These are phyloP conservation scores for Drosophila limbata DNA, from an alignment of 2,888 invertebrate genomes.

Conservation along the genomic window DNA sequence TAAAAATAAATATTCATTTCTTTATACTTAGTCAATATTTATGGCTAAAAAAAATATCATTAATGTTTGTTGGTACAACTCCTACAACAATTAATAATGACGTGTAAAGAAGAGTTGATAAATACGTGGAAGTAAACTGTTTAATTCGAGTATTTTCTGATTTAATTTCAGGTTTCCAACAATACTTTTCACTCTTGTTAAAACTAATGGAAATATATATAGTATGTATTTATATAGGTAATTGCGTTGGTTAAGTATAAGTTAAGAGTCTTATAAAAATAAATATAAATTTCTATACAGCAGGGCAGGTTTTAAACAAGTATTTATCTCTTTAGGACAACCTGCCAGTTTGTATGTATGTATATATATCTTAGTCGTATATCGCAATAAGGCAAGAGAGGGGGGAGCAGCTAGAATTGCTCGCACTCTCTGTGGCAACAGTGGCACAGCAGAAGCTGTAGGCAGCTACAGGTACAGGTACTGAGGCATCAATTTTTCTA, in stretches of 20 bases:
- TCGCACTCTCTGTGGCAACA: constrained; percentile 1
- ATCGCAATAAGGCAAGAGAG: constrained; percentile 22
- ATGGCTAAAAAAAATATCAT: too few species aligned
- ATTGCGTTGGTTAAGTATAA: background rate
- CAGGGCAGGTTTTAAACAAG: constrained; percentile 13
- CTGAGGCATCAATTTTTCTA: constrained; percentile 33
- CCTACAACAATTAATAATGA: too few species aligned
- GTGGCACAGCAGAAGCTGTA: background rate
- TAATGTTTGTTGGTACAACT: too few species aligned
- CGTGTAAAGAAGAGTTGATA: too few species aligned
- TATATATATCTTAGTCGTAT: constrained; percentile 2
- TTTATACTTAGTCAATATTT: too few species aligned
- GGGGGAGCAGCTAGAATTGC: constrained; percentile 9
- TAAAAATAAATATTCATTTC: too few species aligned
- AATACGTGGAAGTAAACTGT: too few species aligned
- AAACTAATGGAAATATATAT: background rate
- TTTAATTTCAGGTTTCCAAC: background rate
- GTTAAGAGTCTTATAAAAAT: constrained; percentile 8
- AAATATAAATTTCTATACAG: constrained; percentile 13
- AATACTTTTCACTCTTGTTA: background rate
- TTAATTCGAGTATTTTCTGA: background rate
- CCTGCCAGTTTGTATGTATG: background rate
- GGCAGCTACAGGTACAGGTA: constrained; percentile 18
- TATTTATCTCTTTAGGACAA: constrained; percentile 7
- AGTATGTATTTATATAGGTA: background rate